Base-by-base conservation (phyloP, 2,888 invertebrate genomes). In the Drepana falcataria region DNA sequence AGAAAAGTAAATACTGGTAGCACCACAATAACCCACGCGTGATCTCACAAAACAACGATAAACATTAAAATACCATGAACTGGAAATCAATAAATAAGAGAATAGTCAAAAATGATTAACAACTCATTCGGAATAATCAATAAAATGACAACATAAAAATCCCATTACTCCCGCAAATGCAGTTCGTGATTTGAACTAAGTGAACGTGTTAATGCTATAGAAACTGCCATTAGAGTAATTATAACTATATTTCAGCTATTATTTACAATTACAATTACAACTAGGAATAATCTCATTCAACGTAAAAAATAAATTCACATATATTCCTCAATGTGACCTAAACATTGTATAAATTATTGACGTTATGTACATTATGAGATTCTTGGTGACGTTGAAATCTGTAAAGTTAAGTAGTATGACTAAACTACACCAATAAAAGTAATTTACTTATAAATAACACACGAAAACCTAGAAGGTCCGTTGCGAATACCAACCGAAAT, bases 271-370 rank as follows among this genome's bases (percentile, higher is more conserved):
- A 82, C 75, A 69, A 66, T 79, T 82, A 85, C 63, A 75, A 69
- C 80, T 87, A 86, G 67, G 69, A 82, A 86, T 89, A 90, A 90
- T 90, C 90, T 90, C 90, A 89, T 81, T 85, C 77, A 84, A 83
- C 78, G 64, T 84, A 81, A 76, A 80, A 80, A 75, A 69, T 21
- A 70, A 69, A 65, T 59, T 70, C 69, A 71, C 74, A 74, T 65
- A 65, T 76, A 81, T 74, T 83, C 87, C 82, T 77, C 86, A 84
- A 83, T 59, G 75, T 79, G 67, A 79, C 76, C 77, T 77, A 73
- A 77, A 64, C 67, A 40, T 58, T 57, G 35, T 51, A 55, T 52
- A 57, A 9, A 54, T 53, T 49, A 35, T 57, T 60, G 57, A 59
- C 58, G 63, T 67, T 65, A 53, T 58, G 60, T 60, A 61, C 54